Evolutionary conservation across 2,888 invertebrate species (phyloP), one percentile per base, ranked within the genome.

Genomic region (Agrochola macilenta): DNA sequence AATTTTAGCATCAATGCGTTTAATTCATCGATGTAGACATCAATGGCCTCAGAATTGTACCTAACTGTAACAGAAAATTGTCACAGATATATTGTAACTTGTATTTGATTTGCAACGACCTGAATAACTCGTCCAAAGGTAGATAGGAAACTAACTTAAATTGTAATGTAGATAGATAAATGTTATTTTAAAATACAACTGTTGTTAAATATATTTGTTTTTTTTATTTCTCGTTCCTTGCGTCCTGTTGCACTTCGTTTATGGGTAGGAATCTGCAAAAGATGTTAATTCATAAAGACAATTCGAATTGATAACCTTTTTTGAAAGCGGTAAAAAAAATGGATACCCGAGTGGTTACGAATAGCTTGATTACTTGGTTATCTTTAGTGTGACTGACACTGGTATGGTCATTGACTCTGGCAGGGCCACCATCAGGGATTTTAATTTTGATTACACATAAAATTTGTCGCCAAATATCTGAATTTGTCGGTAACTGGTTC

Each of bases 121-220:
- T 89, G 82, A 74, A 75, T 84, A 83, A 83, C 81, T 79, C 88
- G 90, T 90, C 90, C 91, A 91, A 90, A 90, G 89, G 82, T 89
- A 90, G 87, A 83, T 90, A 90, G 88, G 77, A 39, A 80, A 81
- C 78, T 78, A 78, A 81, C 75, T 76, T 79, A 76, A 87, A 87
- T 85, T 89, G 49, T 87, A 89, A 78, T 77, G 79, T 89, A 91
- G 87, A 81, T 89, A 90, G 89, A 80, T 77, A 86, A 88, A 86
- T 81, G 83, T 89, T 90, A 88, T 89, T 84, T 76, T 83, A 78
- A 84, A 86, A 85, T 84, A 86, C 84, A 89, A 83, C 81, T 84
- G 79, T 86, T 89, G 76, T 86, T 88, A 74, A 70, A 77, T 43
- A 76, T 61, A 35, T 11, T 39, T 5, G 5, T 20, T 39, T 52